A percentile compares a stretch with the other conserved stretches of the same genome.
Evolutionary conservation across 2,797 vertebrate genomes (phyloP).

Genomic region (Pangasius macronema): DNA sequence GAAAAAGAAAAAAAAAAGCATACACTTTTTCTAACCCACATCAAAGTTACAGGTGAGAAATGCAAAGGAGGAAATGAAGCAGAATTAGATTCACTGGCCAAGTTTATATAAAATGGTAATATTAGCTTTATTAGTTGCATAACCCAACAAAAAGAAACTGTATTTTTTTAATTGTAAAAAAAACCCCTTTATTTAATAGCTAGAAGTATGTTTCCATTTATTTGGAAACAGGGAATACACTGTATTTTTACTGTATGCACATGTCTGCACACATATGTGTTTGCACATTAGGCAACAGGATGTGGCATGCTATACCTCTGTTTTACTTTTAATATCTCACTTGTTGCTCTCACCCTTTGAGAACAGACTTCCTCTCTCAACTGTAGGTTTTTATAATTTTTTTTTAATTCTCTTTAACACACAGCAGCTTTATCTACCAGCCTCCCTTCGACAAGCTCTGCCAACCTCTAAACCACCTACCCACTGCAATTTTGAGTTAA

Average conservation of each 20-base stretch:
- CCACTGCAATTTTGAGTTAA: conserved; percentile 79
- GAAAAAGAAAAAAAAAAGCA: background rate
- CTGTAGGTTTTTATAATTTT: conserved; percentile 49
- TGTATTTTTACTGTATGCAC: conserved; percentile 59
- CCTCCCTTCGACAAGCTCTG: conserved; percentile 52
- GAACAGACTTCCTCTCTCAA: conserved; percentile 59
- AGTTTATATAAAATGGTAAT: background rate
- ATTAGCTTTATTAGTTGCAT: background rate
- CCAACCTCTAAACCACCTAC: conserved; percentile 68
- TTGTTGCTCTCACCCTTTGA: conserved; percentile 52
- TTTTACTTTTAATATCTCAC: conserved; percentile 72
- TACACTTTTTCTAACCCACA: conserved; percentile 36
- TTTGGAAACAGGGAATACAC: conserved; percentile 51
- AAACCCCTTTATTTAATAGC: background rate
- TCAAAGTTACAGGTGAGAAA: conserved; percentile 51
- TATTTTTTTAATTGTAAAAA: background rate
- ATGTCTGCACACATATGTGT: conserved; percentile 48
- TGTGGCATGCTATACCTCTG: conserved; percentile 72
- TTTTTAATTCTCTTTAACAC: conserved; percentile 43
- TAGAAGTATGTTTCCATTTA: background rate
- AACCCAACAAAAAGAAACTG: background rate
- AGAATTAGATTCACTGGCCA: conserved; percentile 23
- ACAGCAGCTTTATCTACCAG: conserved; percentile 43
- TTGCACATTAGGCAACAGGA: conserved; percentile 69
- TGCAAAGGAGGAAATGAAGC: conserved; percentile 43